Evolutionary conservation across 2,888 invertebrate genomes (phyloP).

Genomic region (Resseliella maxima): DNA sequence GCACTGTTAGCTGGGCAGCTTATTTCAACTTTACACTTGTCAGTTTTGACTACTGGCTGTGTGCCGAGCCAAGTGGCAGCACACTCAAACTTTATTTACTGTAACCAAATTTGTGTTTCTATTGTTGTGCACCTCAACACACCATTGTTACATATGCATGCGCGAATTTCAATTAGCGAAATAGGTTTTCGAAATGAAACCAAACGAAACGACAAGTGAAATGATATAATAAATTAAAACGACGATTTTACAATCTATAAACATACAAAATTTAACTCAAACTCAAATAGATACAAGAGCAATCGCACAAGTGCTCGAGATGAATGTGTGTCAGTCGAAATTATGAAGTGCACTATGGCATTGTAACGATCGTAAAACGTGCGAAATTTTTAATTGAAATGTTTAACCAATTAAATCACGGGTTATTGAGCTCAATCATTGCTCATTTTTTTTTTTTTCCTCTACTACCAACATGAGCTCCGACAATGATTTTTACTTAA

Average conservation of each 20-base stretch:
- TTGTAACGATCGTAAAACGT: neutral
- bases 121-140: neutral
- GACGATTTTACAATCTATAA: neutral
- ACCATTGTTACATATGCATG: slow-evolving; percentile 3
- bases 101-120: neutral
- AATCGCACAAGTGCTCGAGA: neutral
- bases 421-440: neutral
- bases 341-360: neutral
- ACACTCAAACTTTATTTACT: slow-evolving; percentile 18
- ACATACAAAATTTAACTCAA: neutral
- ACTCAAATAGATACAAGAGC: neutral
- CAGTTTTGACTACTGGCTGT: neutral
- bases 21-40: slow-evolving; percentile 22
- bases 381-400: slow-evolving; percentile 51
- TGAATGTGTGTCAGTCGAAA: neutral
- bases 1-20: neutral
- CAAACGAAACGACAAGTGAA: slow-evolving; percentile 16
- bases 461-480: too few relatives aligned
- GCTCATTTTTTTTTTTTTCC: too few relatives aligned
- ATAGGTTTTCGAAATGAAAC: neutral
- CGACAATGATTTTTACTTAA: too few relatives aligned
- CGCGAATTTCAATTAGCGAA: slow-evolving; percentile 50
- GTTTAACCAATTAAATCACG: neutral
- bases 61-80: too few relatives aligned
- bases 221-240: slow-evolving; percentile 19